Evolutionary conservation across 92 coral and sea anemone species (phyloP), one percentile per base, ranked within the genome.

Genomic region (Epizoanthus fatuus): DNA sequence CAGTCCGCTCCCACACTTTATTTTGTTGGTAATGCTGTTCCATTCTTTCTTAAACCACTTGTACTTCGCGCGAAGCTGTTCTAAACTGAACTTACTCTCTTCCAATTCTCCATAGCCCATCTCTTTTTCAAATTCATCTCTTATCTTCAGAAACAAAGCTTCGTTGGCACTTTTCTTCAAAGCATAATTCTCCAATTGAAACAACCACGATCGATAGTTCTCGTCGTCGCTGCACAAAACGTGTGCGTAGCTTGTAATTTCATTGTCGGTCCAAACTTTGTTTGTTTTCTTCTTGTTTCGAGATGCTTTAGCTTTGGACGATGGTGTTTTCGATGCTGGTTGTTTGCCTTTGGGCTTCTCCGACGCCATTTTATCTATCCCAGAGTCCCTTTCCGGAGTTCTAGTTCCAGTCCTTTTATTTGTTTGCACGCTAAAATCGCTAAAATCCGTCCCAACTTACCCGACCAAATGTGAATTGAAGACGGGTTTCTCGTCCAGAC

Each of bases 1-100:
- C 9, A 87, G 70, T 25, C 88, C 91, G 35, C 62, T 80, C 17
- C 89, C 88, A 67, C 80, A 74, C 69, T 84, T 79, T 68, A 91
- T 91, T 52, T 91, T 88, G 84, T 63, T 76, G 69, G 71, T 83
- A 59, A 88, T 91, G 42, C 64, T 91, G 16, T 84, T 11, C 90
- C 94, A 91, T 80, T 88, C 72, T 72, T 88, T 79, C 65, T 87
- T 72, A 40, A 84, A 84, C 88, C 92, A 88, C 62, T 84, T 92
- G 38, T 70, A 88, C 84, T 91, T 91, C 54, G 75, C 87, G 51
- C 81, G 73, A 15, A 88, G 53, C 52, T 65, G 49, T 42, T 91
- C 92, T 20, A 69, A 16, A 47, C 52, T 78, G 80, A 82, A 75
- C 52, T 54, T 86, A 35, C 42, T 64, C 5, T 88, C 80, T 52